Evolutionary conservation across 1,140 invertebrate species (phyloP), one percentile per base, ranked within the genome.

Genomic region (Drosophila fuyamai): DNA sequence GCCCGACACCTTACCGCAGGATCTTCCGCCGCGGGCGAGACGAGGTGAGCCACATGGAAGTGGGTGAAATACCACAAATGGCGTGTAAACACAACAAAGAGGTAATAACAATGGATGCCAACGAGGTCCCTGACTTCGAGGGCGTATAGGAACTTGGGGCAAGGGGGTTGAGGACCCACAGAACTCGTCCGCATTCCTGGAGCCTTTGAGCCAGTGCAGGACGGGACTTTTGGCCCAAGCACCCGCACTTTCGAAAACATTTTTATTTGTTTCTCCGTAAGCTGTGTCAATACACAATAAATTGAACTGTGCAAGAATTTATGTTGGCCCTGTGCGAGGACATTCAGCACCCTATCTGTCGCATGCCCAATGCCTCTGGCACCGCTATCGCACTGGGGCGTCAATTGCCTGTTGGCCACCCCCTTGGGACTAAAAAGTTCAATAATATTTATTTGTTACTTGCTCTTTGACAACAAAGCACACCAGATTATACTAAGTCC

Each of bases 371-470:
- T 32, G 13, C 50, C 18, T 47, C 5, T 10, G 48, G 50, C 27
- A 29, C 10, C 27, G n/a, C n/a, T 54, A 66, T 54, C 47, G 61
- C 32, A 47, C 27, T 51, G 12, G 68, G 40, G 61, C 72, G 43
- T 48, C 79, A 79, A 82, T 84, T 85, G 81, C 78, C 76, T 74
- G 68, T 62, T 73, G 73, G 77, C 73, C 68, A 61, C 55, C 65
- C 84, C 63, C 84, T 46, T 53, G 84, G 84, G 84, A 88, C 65
- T 89, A 78, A 89, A 88, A 88, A 89, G 84, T 88, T 88, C 84
- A 89, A 89, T 88, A 89, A 89, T 88, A 89, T 89, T 89, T 88
- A 88, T 89, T 88, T 88, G 76, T 89, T 71, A 79, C 80, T 88
- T 78, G 84, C 84, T 89, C 84, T 88, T 68, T 83, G 84, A 78